These are phyloP conservation scores for Willisornis vidua DNA, from an alignment of 2,113 vertebrate species.

Conservation along the genomic window DNA sequence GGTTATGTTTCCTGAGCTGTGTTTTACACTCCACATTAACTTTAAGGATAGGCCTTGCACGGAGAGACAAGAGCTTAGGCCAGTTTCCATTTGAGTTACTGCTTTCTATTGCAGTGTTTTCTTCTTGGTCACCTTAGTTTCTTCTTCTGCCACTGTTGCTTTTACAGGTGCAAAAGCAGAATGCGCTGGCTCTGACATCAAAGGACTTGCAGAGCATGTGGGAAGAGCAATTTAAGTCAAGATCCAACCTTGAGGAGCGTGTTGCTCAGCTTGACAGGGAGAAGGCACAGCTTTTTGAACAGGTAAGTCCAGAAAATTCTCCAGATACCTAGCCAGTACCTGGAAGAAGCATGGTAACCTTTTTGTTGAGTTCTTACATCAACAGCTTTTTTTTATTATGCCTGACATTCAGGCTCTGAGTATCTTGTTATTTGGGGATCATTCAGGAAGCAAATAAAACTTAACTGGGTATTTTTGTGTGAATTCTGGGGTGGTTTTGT, in stretches of 20 bases:
- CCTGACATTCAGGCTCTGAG: not conserved
- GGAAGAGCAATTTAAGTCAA: slow-evolving; percentile 86
- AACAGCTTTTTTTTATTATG: not conserved
- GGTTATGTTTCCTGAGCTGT: not conserved
- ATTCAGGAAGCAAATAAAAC: not conserved
- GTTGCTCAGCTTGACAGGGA: slow-evolving; percentile 73
- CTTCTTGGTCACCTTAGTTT: not conserved
- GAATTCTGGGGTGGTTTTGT: not conserved
- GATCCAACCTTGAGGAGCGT: slow-evolving; percentile 78
- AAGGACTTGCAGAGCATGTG: slow-evolving; percentile 81
- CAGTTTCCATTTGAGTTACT: not conserved
- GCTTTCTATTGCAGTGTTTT: not conserved
- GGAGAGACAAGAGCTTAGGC: not conserved
- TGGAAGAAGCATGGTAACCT: not conserved
- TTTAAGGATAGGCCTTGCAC: not conserved
- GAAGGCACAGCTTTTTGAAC: slow-evolving; percentile 42
- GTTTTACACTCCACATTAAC: not conserved
- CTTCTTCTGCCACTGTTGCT: not conserved
- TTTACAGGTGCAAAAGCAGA: slow-evolving; percentile 82
- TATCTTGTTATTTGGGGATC: not conserved
- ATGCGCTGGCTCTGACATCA: slow-evolving; percentile 74
- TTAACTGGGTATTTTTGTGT: not conserved
- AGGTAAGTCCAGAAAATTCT: slow-evolving; percentile 3
- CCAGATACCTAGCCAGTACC: not conserved
- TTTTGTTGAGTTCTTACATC: not conserved